A percentile compares a stretch with the other conserved stretches of the same genome.
phyloP scores from a whole-genome alignment of 2,113 vertebrate species.

The Gracilinanus agilis region DNA sequence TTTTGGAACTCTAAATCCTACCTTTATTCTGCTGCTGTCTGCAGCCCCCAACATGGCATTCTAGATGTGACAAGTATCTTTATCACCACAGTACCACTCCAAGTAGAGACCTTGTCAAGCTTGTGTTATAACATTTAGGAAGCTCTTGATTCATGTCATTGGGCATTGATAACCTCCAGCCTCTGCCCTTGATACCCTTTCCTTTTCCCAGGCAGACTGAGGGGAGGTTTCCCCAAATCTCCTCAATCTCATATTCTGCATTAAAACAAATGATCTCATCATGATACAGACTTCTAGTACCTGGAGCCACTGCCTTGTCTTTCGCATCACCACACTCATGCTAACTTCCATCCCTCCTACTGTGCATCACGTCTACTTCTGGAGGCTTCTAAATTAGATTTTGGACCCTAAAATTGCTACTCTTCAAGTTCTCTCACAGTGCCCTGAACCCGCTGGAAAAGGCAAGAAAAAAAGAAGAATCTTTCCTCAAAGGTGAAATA shows the following conservation, averaged over 20 bases:
- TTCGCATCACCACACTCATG: background rate
- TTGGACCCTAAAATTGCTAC: background rate
- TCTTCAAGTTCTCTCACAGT: background rate
- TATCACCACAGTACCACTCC: no score
- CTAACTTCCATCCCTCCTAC: background rate
- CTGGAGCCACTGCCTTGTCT: background rate
- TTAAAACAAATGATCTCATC: background rate
- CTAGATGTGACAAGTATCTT: no score
- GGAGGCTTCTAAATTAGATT: background rate
- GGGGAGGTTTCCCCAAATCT: no score
- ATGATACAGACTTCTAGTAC: background rate
- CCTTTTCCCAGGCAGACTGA: background rate
- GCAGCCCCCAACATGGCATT: no score
- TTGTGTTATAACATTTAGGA: background rate
- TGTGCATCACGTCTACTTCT: background rate
- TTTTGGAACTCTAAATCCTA: no score
- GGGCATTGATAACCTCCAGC: background rate
- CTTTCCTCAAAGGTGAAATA: background rate
- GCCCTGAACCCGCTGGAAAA: background rate
- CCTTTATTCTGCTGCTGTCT: no score
- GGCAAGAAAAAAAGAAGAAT: background rate
- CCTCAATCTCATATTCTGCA: background rate
- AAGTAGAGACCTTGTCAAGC: background rate
- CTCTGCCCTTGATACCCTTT: no score
- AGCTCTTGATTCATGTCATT: background rate